Evolutionary conservation across 2,113 vertebrate species (phyloP).

Genomic region (Hipposideros armiger): DNA sequence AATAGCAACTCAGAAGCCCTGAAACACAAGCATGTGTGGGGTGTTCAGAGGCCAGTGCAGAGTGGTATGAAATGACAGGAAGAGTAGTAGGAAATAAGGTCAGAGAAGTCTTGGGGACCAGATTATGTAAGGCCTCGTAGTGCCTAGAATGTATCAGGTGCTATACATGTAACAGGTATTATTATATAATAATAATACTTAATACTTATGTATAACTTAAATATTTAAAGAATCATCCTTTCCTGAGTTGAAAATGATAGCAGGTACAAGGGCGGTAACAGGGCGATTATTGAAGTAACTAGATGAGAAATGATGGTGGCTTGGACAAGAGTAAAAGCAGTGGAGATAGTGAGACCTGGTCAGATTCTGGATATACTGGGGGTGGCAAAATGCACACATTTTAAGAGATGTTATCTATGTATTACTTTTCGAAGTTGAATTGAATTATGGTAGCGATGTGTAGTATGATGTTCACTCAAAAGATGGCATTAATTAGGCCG

Average conservation of each 20-base stretch:
- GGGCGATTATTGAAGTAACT: not conserved
- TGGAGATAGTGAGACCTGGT: not conserved
- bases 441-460: too few relatives aligned
- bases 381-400: too few relatives aligned
- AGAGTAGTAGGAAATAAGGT: not conserved
- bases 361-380: not conserved
- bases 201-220: not conserved
- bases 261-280: not conserved
- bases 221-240: not conserved
- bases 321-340: not conserved
- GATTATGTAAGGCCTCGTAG: not conserved
- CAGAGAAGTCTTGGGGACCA: not conserved
- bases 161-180: not conserved
- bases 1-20: not conserved
- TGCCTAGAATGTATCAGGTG: not conserved
- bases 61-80: not conserved
- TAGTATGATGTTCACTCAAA: too few relatives aligned
- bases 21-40: not conserved
- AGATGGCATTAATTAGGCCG: too few relatives aligned
- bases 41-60: not conserved
- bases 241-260: conserved; percentile 2
- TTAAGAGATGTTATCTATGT: too few relatives aligned
- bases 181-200: not conserved
- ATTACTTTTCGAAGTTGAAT: too few relatives aligned
- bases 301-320: not conserved